phyloP scores from a whole-genome alignment of 2,113 vertebrate genomes.

The Leptosomus discolor region DNA sequence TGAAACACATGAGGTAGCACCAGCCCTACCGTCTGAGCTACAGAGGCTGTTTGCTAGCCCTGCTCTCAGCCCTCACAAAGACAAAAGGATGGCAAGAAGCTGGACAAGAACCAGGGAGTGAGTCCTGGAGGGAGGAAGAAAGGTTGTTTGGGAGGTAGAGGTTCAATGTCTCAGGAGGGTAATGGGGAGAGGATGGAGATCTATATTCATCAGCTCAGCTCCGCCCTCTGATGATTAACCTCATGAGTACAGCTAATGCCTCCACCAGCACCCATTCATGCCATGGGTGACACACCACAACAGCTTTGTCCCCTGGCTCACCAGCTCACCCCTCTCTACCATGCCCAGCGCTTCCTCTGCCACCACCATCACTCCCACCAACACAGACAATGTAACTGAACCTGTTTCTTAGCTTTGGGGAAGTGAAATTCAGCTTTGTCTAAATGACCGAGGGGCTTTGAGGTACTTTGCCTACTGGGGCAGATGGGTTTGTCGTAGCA shows the following conservation, averaged over 20 bases:
- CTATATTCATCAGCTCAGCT: background rate
- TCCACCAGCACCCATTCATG: background rate
- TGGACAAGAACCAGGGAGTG: too few species aligned
- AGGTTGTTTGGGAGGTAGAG: background rate
- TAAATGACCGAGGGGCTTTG: rapidly evolving
- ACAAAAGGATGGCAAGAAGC: background rate
- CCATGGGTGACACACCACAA: rapidly evolving
- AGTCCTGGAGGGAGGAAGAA: background rate
- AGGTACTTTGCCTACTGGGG: background rate
- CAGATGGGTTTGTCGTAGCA: background rate
- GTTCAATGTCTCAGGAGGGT: background rate
- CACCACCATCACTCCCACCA: background rate
- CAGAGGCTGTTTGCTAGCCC: background rate
- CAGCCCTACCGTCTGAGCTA: background rate
- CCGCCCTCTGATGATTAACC: background rate
- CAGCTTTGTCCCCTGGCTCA: background rate
- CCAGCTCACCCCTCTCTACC: background rate
- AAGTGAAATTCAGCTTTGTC: background rate
- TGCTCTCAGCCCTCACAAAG: background rate
- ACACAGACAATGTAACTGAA: rapidly evolving
- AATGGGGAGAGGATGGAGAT: background rate
- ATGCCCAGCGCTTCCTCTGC: background rate
- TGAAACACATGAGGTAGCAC: background rate
- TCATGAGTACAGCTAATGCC: background rate
- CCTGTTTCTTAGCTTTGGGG: background rate